Evolutionary conservation across 23 tunicate species (phyloP).

Genomic region (Clavelina lepadiformis): DNA sequence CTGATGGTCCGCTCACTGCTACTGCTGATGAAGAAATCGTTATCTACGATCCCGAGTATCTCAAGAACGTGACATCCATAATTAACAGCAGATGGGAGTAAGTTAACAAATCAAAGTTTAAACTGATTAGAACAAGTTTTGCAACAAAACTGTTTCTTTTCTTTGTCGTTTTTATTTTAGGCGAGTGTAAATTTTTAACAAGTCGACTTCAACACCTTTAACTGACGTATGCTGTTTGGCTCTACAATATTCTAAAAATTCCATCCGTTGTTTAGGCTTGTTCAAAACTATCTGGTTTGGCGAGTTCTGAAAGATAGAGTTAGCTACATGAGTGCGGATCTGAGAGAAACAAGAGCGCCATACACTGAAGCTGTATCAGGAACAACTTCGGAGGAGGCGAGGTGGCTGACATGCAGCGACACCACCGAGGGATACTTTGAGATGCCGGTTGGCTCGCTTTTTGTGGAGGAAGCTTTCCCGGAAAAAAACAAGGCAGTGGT

Average conservation of each 20-base stretch:
- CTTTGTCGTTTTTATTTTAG: too few species aligned
- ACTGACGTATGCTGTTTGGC: too few species aligned
- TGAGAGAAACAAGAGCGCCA: conserved; percentile 54
- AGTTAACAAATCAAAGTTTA: too few species aligned
- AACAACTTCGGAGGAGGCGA: conserved; percentile 43
- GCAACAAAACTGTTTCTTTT: too few species aligned
- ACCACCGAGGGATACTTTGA: conserved; percentile 51
- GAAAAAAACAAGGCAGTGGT: conserved; percentile 78
- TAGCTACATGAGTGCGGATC: conserved; percentile 49
- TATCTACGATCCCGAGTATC: conserved; percentile 50
- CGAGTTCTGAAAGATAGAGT: conserved; percentile 51
- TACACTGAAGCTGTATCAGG: conserved; percentile 53
- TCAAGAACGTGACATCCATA: conserved; percentile 46
- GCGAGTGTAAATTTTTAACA: too few species aligned
- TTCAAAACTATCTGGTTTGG: conserved; percentile 94
- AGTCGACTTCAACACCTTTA: too few species aligned
- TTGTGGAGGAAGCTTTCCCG: conserved; percentile 63
- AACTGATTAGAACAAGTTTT: too few species aligned
- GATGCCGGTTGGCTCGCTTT: conserved; percentile 83
- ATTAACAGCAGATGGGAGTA: conserved; percentile 36
- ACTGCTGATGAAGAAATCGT: conserved; percentile 30
- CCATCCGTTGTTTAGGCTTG: conserved; percentile 45
- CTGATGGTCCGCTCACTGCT: neutral
- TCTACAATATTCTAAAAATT: too few species aligned
- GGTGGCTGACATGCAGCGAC: conserved; percentile 88